Evolutionary conservation across 2,888 invertebrate genomes (phyloP).

Genomic region (Cataglyphis livida): DNA sequence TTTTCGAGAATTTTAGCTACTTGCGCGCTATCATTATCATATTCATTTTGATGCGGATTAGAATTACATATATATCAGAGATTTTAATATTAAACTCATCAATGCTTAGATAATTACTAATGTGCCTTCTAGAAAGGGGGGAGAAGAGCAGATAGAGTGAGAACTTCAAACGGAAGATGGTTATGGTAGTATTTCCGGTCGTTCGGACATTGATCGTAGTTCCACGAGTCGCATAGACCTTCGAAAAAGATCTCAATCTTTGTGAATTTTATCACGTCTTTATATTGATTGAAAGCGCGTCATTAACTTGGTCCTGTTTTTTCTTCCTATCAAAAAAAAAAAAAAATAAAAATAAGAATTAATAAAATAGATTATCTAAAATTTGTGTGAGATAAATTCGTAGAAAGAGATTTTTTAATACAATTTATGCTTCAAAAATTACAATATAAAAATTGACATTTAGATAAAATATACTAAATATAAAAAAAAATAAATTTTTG

Average conservation of each 20-base stretch:
- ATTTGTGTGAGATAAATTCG: background rate
- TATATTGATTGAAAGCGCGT: slow-evolving; percentile 25
- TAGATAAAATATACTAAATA: background rate
- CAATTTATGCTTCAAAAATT: background rate
- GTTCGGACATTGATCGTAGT: slow-evolving; percentile 75
- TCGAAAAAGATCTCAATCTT: slow-evolving; percentile 75
- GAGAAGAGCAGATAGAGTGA: slow-evolving; percentile 58
- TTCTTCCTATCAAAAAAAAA: background rate
- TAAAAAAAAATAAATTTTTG: background rate
- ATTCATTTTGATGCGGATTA: background rate
- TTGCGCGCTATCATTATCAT: background rate
- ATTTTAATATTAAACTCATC: slow-evolving; percentile 66
- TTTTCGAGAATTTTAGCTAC: background rate
- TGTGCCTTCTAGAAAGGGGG: slow-evolving; percentile 64
- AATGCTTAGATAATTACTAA: slow-evolving; percentile 70
- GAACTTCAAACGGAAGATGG: slow-evolving; percentile 79
- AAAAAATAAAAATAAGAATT: background rate
- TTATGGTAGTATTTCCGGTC: slow-evolving; percentile 82
- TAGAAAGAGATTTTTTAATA: background rate
- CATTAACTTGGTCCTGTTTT: background rate
- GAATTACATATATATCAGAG: slow-evolving; percentile 3
- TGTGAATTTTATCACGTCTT: slow-evolving; percentile 48
- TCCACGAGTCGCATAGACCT: slow-evolving; percentile 69
- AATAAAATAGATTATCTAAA: background rate
- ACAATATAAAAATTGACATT: background rate